Base-by-base conservation (phyloP, 1,140 invertebrate genomes). In the Propsilocerus akamusi region DNA sequence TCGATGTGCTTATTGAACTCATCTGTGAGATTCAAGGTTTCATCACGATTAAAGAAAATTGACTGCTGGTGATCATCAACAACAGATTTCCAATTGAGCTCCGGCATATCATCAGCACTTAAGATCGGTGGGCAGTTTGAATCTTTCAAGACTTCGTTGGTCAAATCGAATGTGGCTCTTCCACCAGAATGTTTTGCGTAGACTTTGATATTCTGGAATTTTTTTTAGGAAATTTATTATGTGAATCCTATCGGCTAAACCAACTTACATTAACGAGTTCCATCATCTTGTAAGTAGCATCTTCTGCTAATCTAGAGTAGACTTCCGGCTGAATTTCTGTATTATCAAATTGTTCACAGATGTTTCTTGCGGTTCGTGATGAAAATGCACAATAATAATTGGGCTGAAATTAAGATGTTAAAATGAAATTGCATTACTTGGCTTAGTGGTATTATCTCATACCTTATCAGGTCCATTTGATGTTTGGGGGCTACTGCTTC, bases 291-390 rank as follows among this genome's bases (percentile, higher is more conserved):
- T 65, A 65, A 25, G 63, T 63, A 3, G 57, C 63, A 55, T 65
- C 63, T 48, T 65, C 63, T 0, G 63, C 63, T 4, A 65, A 49
- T 1, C 56, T 56, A 0, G 61, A 50, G 32, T 58, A 65, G 12
- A 65, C 60, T 30, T 65, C 63, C 28, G 59, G 55, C 0, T 59
- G 59, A 10, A 65, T 48, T 14, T 65, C 63, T 12, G 59, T 56
- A 50, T 65, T 60, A 48, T 65, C 58, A 46, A 64, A 56, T 52
- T 65, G 63, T 49, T 65, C 63, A 63, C 63, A 65, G 26, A 65
- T 62, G 23, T 62, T 62, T 51, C 63, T 65, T 2, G 65, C 57
- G 24, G 56, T 58, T 12, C 60, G 54, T 12, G 58, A 53, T 26
- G 61, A 59, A n/a, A 65, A 57, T 14, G 61, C 63, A 47, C 20